These are phyloP conservation scores for Drosophila littoralis DNA, from an alignment of 1,140 invertebrate species.

Conservation along the genomic window DNA sequence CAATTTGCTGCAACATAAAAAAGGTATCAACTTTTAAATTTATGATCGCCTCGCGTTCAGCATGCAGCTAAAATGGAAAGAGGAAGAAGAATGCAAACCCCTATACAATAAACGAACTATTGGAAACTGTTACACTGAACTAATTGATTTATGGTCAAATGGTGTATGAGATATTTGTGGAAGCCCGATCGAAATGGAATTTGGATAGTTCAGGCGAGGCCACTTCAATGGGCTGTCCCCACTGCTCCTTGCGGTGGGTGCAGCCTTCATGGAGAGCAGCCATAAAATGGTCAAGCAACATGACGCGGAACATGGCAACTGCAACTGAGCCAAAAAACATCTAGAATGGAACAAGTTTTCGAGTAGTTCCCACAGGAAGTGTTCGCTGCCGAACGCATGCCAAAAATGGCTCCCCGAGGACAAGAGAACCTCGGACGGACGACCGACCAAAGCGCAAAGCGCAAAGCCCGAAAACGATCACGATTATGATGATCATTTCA, in stretches of 20 bases:
- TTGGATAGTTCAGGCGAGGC: constrained; percentile 23
- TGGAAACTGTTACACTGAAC: constrained; percentile 62
- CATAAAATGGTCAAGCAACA: constrained; percentile 45
- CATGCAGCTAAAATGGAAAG: constrained; percentile 40
- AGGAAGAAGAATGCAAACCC: constrained; percentile 6
- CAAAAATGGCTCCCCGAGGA: constrained; percentile 77
- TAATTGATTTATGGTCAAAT: constrained; percentile 74
- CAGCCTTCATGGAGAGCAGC: constrained; percentile 28
- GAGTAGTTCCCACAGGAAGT: constrained; percentile 78
- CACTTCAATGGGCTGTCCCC: not conserved
- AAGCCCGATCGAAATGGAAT: constrained; percentile 38
- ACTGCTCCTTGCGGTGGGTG: constrained; percentile 59
- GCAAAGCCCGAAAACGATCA: constrained; percentile 65
- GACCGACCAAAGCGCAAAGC: constrained; percentile 28
- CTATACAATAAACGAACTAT: not conserved
- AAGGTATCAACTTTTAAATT: constrained; percentile 59
- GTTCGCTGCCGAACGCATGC: constrained; percentile 76
- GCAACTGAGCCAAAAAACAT: constrained; percentile 40
- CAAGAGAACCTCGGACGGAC: constrained; percentile 58
- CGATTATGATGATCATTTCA: constrained; percentile 75
- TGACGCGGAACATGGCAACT: constrained; percentile 35
- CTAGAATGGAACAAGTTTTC: constrained; percentile 55
- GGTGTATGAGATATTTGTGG: constrained; percentile 52
- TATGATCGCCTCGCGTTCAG: constrained; percentile 56
- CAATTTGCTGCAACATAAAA: constrained; percentile 72